phyloP scores from a whole-genome alignment of 2,888 invertebrate genomes.

The Macrosoma leucophasiata region DNA sequence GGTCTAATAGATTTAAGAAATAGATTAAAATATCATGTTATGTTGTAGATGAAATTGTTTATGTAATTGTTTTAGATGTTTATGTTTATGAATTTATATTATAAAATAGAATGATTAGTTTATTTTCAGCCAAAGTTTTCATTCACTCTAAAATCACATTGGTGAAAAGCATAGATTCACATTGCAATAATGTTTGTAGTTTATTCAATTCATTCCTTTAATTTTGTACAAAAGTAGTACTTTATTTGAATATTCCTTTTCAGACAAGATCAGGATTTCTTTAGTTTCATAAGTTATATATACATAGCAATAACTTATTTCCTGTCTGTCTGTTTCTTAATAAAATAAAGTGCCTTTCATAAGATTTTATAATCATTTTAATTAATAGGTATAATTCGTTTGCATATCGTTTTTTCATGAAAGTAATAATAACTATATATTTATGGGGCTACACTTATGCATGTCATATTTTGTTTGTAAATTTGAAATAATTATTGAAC shows the following conservation, averaged over 20 bases:
- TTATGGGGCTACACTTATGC: too few relatives aligned
- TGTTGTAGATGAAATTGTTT: constrained; percentile 64
- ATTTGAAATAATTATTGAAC: too few relatives aligned
- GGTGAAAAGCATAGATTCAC: constrained; percentile 3
- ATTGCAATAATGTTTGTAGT: constrained; percentile 1
- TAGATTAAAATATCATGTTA: constrained; percentile 45
- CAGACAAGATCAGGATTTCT: not conserved
- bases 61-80: constrained; percentile 60
- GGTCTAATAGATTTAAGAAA: constrained; percentile 35
- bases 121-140: constrained; percentile 50
- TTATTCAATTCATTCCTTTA: constrained; percentile 1
- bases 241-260: constrained; percentile 2
- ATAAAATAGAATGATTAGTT: constrained; percentile 28
- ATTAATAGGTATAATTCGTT: constrained; percentile 82
- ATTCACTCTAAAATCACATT: constrained; percentile 12
- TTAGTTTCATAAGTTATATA: constrained; percentile 32
- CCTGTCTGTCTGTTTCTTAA: constrained; percentile 31
- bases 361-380: constrained; percentile 25
- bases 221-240: constrained; percentile 1
- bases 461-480: too few relatives aligned
- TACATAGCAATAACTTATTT: constrained; percentile 43
- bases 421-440: too few relatives aligned
- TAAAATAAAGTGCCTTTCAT: constrained; percentile 54
- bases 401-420: constrained; percentile 93
- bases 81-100: constrained; percentile 53